phyloP scores from a whole-genome alignment of 2,797 vertebrate genomes.

The Argentina silus region DNA sequence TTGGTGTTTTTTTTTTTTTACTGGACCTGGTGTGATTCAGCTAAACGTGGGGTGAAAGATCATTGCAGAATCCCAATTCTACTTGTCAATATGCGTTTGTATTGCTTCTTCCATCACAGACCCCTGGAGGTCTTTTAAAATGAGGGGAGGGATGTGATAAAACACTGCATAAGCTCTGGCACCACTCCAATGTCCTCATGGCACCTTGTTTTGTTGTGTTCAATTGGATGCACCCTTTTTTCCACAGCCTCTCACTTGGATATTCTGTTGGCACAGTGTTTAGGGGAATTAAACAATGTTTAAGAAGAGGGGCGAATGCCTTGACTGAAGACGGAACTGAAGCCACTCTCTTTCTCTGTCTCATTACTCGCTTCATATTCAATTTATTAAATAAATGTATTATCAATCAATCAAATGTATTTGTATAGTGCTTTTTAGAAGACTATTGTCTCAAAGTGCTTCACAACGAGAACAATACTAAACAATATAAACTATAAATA shows the following conservation, averaged over 20 bases:
- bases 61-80: not conserved
- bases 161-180: not conserved
- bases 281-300: conserved; percentile 41
- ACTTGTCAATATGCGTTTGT: not conserved
- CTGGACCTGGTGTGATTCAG: not conserved
- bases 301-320: conserved; percentile 25
- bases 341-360: not conserved
- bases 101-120: not conserved
- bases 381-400: not conserved
- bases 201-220: conserved; percentile 31
- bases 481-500: too few species aligned
- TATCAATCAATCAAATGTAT: not conserved
- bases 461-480: too few species aligned
- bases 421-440: too few species aligned
- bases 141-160: not conserved
- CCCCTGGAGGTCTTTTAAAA: not conserved
- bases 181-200: conserved; percentile 5
- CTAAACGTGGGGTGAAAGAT: not conserved
- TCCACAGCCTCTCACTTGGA: conserved; percentile 21
- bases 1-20: not conserved
- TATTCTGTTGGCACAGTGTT: conserved; percentile 21
- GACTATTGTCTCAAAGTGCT: too few species aligned
- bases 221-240: conserved; percentile 8
- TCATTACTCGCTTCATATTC: conserved; percentile 12
- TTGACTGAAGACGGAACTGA: conserved; percentile 13